Evolutionary conservation across 1,140 invertebrate genomes (phyloP), one percentile per base, ranked within the genome.

Genomic region (Coelopa frigida): DNA sequence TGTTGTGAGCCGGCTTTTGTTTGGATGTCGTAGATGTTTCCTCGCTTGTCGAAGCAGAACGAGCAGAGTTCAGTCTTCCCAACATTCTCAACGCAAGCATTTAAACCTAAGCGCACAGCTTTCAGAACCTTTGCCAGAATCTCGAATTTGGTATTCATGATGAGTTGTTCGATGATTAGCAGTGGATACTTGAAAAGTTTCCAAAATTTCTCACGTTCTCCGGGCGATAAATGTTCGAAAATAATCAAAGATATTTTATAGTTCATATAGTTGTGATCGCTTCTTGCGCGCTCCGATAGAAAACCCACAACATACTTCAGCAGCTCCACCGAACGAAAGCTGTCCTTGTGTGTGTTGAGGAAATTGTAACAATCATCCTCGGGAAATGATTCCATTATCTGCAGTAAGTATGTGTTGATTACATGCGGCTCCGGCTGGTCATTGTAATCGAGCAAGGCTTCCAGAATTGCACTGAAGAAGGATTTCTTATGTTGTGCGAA

Each of bases 91-190:
- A n/a, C n/a, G n/a, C n/a, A n/a, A 12, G 42, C 46, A 10, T 48
- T 38, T 10, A 68, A 26, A n/a, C 48, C 43, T 3, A 18, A 21
- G 1, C 24, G 74, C 2, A 75, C 52, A 4, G 55, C 51, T 7
- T 59, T 57, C 15, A 81, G 36, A 5, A 85, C 76, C 26, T 72
- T 74, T 2, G 75, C 68, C 5, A 87, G 61, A 48, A 74, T 73
- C 55, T 85, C 82, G 32, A 87, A 73, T 59, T 81, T 82, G 1
- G 77, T 80, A 54, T 86, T 85, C 84, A 87, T 87, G 2, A 87
- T 55, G 35, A 85, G 69, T 54, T 85, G 81, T 52, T 87, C 85
- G 4, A 87, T 70, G 56, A 87, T 82, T 0, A 83, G 57, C 14
- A 84, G 54, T 0, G 85, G 85, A 50, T 78, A 75, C 17, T 76